Evolutionary conservation across 1,140 invertebrate genomes (phyloP), one percentile per base, ranked within the genome.

Genomic region (Caenorhabditis latens): DNA sequence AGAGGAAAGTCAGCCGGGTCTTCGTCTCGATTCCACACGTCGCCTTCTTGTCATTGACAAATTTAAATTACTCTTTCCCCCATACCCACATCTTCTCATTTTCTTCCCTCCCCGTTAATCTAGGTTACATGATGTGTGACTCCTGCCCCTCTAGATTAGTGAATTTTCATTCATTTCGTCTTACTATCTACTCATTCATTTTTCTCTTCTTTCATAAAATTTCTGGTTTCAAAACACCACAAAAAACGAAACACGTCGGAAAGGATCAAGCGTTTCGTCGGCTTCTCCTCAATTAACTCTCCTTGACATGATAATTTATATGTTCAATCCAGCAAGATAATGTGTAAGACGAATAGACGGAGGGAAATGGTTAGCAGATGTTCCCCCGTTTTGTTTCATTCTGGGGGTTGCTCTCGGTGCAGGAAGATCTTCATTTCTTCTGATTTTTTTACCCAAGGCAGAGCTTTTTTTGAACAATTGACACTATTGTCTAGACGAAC

Each of bases 261-360:
- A 71, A 43, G 65, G 42, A 43, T 71, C 65, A 71, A 71, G 42
- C 65, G 65, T 42, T 79, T 21, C 40, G 50, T 42, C 43, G 14
- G 40, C 13, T 53, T 79, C 71, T 79, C 71, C 71, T 79, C 71
- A 79, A 79, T 79, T 79, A 79, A 79, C 71, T 79, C 42, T 79
- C 71, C 50, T 19, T 79, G 71, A 79, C 71, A 79, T 79, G 71
- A 79, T 79, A 79, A 79, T 79, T 79, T 79, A 79, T 79, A 50
- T 79, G 71, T 50, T 79, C 46, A 3, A 50, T 53, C 46, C 71
- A 79, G 50, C 71, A 46, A 79, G 46, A 79, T 42, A 42, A 79
- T 79, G 71, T 79, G 71, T 14, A 24, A 79, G 46, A n/a, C 53
- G 46, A 50, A 79, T 24, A 79, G 71, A 50, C n/a, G 71, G n/a